Percentiles rank a stretch among this genome's conserved stretches.
Conservation (phyloP, 2,888 invertebrate genomes). For the Campopleginae sp. region DNA sequence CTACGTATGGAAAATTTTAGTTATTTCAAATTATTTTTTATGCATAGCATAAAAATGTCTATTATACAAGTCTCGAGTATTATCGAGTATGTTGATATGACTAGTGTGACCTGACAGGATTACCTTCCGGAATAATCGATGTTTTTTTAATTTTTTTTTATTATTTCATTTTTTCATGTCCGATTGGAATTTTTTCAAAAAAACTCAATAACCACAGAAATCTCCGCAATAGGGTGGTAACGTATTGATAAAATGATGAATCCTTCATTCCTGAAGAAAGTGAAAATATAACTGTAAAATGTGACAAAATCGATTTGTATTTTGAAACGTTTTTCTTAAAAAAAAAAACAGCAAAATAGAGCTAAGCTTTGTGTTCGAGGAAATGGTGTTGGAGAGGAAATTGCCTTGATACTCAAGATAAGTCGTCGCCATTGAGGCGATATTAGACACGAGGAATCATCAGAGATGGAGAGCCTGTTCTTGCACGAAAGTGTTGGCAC, state of each 20-base stretch:
- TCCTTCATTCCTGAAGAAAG: not conserved
- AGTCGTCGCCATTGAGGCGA: not conserved
- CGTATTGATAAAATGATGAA: not conserved
- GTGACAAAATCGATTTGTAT: not conserved
- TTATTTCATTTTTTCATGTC: too few relatives aligned
- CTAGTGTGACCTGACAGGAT: too few relatives aligned
- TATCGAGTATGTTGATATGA: too few relatives aligned
- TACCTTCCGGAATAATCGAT: too few relatives aligned
- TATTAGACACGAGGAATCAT: not conserved
- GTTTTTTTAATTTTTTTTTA: too few relatives aligned
- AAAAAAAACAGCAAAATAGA: not conserved
- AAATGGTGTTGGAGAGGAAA: not conserved
- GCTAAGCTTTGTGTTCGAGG: not conserved
- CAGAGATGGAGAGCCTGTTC: not conserved
- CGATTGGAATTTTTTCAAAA: too few relatives aligned
- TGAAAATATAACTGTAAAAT: not conserved
- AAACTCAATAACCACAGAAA: too few relatives aligned
- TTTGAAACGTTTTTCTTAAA: not conserved
- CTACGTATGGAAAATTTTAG: too few relatives aligned
- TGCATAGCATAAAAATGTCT: too few relatives aligned
- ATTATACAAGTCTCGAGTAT: too few relatives aligned
- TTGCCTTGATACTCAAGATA: not conserved
- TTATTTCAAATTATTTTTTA: too few relatives aligned
- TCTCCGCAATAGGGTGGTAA: too few relatives aligned
- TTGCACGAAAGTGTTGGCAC: constrained; percentile 23